Evolutionary conservation across 2,113 vertebrate genomes (phyloP).

Genomic region (Papio anubis): DNA sequence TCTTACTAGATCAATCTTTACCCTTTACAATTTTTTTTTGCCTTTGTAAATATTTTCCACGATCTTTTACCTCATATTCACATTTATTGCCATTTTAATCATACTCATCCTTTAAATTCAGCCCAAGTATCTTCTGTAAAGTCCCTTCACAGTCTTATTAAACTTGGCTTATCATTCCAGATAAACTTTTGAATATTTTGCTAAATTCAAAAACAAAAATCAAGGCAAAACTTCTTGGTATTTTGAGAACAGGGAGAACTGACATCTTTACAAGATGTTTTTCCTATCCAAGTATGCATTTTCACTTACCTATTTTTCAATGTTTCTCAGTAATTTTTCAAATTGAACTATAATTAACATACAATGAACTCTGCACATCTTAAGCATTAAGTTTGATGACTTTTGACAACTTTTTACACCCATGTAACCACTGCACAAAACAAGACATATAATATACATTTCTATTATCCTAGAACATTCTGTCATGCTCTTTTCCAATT

Average conservation of each 20-base stretch:
- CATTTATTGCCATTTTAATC: neutral
- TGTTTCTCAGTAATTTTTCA: neutral
- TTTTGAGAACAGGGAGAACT: conserved; percentile 7
- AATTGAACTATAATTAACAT: neutral
- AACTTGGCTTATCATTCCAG: neutral
- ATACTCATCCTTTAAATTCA: neutral
- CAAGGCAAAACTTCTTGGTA: conserved; percentile 13
- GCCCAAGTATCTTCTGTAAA: neutral
- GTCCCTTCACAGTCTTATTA: neutral
- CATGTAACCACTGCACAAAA: neutral
- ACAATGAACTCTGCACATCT: neutral
- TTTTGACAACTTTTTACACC: neutral
- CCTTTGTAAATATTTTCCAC: neutral
- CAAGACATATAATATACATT: neutral
- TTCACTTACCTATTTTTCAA: neutral
- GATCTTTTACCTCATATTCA: neutral
- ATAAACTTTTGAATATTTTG: conserved; percentile 25
- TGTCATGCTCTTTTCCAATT: conserved; percentile 12
- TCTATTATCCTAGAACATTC: neutral
- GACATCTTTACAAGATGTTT: neutral
- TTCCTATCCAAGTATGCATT: neutral
- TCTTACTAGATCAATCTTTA: neutral
- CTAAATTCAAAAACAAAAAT: conserved; percentile 32
- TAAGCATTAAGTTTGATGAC: neutral
- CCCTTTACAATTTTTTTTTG: neutral